Evolutionary conservation across 2,888 invertebrate genomes (phyloP).

Genomic region (Epinotia demarniana): DNA sequence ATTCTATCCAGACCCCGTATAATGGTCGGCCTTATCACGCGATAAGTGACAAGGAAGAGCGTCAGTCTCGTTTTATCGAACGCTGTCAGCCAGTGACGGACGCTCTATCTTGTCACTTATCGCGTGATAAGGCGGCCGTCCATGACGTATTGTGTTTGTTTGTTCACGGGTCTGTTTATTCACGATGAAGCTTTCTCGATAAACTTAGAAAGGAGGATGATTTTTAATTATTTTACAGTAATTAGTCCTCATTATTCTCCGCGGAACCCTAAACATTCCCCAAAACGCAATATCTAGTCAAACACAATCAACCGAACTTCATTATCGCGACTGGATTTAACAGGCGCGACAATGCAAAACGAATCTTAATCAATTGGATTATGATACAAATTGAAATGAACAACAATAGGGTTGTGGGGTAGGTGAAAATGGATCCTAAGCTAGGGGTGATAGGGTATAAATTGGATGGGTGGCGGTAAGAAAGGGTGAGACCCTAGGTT

Average conservation of each 20-base stretch:
- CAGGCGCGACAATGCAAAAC: slow-evolving; percentile 46
- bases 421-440: slow-evolving; percentile 11
- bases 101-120: too few relatives aligned
- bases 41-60: too few relatives aligned
- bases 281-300: slow-evolving; percentile 44
- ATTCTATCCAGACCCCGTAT: too few relatives aligned
- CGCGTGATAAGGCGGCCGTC: too few relatives aligned
- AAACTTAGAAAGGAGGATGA: background rate
- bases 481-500: slow-evolving; percentile 68
- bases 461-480: slow-evolving; percentile 39
- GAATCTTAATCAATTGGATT: slow-evolving; percentile 40
- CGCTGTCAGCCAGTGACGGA: too few relatives aligned
- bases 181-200: background rate
- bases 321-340: slow-evolving; percentile 56
- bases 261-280: slow-evolving; percentile 32
- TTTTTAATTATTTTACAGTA: slow-evolving; percentile 11
- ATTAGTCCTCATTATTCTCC: slow-evolving; percentile 12
- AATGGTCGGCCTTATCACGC: too few relatives aligned
- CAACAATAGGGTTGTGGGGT: background rate
- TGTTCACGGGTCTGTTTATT: too few relatives aligned
- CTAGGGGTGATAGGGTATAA: slow-evolving; percentile 42
- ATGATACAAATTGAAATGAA: slow-evolving; percentile 36
- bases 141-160: too few relatives aligned
- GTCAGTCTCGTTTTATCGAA: too few relatives aligned
- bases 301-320: slow-evolving; percentile 51